phyloP scores from a whole-genome alignment of 2,113 vertebrate species.

The Chelonoidis abingdonii region DNA sequence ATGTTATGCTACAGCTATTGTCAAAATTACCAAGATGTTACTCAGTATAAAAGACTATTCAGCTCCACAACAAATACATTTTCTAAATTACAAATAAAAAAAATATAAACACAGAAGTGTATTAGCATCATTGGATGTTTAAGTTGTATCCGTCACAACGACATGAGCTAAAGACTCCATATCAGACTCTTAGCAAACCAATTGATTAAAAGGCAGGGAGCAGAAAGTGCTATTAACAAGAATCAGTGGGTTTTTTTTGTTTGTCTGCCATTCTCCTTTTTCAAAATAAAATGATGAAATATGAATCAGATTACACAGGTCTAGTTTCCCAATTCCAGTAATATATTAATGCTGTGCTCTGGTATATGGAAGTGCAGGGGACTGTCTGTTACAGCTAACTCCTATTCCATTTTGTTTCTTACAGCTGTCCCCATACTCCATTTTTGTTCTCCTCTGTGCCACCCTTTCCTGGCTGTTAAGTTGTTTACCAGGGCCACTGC shows the following conservation, averaged over 20 bases:
- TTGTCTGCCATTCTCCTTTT: too few relatives aligned
- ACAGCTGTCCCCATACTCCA: too few relatives aligned
- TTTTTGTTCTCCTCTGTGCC: too few relatives aligned
- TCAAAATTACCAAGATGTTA: neutral
- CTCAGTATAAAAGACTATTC: neutral
- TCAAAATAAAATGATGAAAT: neutral
- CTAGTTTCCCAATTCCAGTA: neutral
- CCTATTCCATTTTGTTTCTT: too few relatives aligned
- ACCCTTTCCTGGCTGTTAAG: too few relatives aligned
- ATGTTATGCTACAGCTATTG: neutral
- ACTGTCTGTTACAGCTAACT: too few relatives aligned
- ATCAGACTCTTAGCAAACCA: neutral
- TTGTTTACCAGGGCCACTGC: too few relatives aligned
- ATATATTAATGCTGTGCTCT: neutral
- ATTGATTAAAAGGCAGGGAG: neutral
- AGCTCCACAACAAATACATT: neutral
- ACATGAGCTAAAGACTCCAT: neutral
- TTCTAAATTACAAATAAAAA: neutral
- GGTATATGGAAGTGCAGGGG: neutral
- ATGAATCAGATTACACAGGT: neutral
- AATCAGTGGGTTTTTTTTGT: too few relatives aligned
- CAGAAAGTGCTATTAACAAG: neutral
- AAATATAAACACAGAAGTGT: neutral
- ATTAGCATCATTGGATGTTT: neutral
- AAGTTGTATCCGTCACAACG: neutral